These are phyloP conservation scores for Apantesis nais DNA, from an alignment of 2,888 invertebrate genomes.

Conservation along the genomic window DNA sequence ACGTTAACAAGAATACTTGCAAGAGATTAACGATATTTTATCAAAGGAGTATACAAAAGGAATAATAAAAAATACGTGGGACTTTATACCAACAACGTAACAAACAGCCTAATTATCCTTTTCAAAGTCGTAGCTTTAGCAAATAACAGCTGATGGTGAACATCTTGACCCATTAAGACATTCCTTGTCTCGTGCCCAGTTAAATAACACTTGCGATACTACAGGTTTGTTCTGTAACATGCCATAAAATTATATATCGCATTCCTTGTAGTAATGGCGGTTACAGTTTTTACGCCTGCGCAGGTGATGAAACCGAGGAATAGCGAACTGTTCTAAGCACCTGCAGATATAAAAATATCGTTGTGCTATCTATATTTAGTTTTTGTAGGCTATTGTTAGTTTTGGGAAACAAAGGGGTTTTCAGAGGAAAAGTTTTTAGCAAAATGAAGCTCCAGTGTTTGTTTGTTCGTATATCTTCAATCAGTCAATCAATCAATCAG, in stretches of 20 bases:
- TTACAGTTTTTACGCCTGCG: conserved; percentile 66
- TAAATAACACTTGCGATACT: conserved; percentile 46
- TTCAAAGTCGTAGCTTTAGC: conserved; percentile 2
- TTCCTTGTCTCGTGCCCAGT: conserved; percentile 32
- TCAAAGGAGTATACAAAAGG: neutral
- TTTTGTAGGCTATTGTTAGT: conserved; percentile 9
- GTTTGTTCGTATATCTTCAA: neutral
- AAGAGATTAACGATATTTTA: too few relatives aligned
- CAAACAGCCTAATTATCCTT: neutral
- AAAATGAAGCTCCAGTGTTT: neutral
- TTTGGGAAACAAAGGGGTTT: conserved; percentile 13
- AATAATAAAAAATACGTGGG: too few relatives aligned
- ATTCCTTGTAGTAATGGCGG: conserved; percentile 53
- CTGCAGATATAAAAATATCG: conserved; percentile 49
- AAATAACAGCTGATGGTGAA: conserved; percentile 29
- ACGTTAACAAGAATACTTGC: neutral
- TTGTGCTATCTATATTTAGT: conserved; percentile 25
- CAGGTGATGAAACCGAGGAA: conserved; percentile 43
- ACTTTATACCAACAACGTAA: neutral
- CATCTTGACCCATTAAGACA: conserved; percentile 24
- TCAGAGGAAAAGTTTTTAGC: too few relatives aligned
- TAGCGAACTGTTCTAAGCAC: conserved; percentile 49
- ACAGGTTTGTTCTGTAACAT: conserved; percentile 51
- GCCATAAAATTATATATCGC: conserved; percentile 55
- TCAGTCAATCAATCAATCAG: too few relatives aligned